A percentile compares a stretch with the other conserved stretches of the same genome.
Evolutionary conservation across 2,888 invertebrate species (phyloP).

Genomic region (Lypha dubia): DNA sequence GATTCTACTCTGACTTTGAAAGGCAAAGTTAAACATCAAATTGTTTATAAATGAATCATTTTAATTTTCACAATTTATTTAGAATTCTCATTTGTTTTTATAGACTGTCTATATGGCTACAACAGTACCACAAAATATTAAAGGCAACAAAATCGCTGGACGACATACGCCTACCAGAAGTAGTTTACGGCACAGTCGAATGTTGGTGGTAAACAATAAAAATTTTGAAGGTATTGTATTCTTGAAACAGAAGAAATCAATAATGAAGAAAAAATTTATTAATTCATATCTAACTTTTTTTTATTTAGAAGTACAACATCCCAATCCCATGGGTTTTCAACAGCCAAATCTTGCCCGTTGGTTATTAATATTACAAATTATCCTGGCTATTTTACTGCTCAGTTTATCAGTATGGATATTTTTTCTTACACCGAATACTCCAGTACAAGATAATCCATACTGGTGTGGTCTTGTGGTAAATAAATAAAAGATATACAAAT

Average conservation of each 20-base stretch:
- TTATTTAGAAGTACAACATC: slow-evolving; percentile 77
- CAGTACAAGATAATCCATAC: slow-evolving; percentile 86
- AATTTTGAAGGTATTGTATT: slow-evolving; percentile 83
- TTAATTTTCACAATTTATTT: not conserved
- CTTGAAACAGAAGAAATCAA: not conserved
- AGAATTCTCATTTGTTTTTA: slow-evolving; percentile 38
- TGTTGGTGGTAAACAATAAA: slow-evolving; percentile 87
- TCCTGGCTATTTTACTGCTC: slow-evolving; percentile 85
- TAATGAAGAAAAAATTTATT: not conserved
- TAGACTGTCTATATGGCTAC: slow-evolving; percentile 84
- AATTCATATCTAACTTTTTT: not conserved
- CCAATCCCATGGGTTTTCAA: slow-evolving; percentile 80
- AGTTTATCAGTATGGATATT: slow-evolving; percentile 86
- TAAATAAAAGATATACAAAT: slow-evolving; percentile 80
- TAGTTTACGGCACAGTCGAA: slow-evolving; percentile 88
- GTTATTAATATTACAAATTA: slow-evolving; percentile 82
- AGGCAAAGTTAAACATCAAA: no score
- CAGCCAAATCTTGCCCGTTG: slow-evolving; percentile 79
- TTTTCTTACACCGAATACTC: slow-evolving; percentile 86
- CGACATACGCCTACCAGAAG: slow-evolving; percentile 88
- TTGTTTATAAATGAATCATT: no score
- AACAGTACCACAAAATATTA: slow-evolving; percentile 88
- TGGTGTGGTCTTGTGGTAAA: slow-evolving; percentile 87
- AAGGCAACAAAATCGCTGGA: slow-evolving; percentile 86
- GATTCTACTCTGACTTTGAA: no score